Conservation (phyloP, 2,797 vertebrate genomes). For the Rachycentron canadum region DNA sequence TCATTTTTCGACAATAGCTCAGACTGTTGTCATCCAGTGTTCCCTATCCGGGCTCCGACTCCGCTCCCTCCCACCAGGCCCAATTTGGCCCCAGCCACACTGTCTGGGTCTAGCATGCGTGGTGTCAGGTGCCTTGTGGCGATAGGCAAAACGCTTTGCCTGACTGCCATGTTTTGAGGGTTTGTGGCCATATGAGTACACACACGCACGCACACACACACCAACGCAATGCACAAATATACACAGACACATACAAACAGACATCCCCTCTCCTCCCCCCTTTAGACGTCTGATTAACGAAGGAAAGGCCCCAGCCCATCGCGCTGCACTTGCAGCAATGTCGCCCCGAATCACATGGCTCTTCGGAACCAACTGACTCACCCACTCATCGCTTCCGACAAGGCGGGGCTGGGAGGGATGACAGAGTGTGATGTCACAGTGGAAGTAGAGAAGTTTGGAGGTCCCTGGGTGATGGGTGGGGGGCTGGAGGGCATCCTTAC, state of each 20-base stretch:
- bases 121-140: constrained; percentile 90
- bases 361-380: constrained; percentile 86
- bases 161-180: constrained; percentile 78
- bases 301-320: constrained; percentile 77
- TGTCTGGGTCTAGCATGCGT: constrained; percentile 72
- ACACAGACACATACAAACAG: constrained; percentile 62
- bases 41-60: constrained; percentile 27
- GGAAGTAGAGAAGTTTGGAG: constrained; percentile 52
- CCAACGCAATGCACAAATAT: constrained; percentile 41
- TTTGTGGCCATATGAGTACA: constrained; percentile 78
- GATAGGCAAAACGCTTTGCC: constrained; percentile 79
- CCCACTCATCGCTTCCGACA: constrained; percentile 89
- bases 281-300: constrained; percentile 84
- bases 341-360: constrained; percentile 90
- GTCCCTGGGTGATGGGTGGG: constrained; percentile 28
- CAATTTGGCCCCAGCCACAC: constrained; percentile 71
- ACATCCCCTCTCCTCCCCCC: constrained; percentile 61
- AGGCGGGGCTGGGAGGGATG: constrained; percentile 86
- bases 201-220: constrained; percentile 39
- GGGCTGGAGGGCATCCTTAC: constrained; percentile 47
- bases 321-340: constrained; percentile 82
- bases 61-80: constrained; percentile 47
- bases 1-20: constrained; percentile 35
- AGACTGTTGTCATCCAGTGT: constrained; percentile 38
- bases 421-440: constrained; percentile 80